Evolutionary conservation across 2,797 vertebrate species (phyloP).

Genomic region (Enteromius trimaculatus): DNA sequence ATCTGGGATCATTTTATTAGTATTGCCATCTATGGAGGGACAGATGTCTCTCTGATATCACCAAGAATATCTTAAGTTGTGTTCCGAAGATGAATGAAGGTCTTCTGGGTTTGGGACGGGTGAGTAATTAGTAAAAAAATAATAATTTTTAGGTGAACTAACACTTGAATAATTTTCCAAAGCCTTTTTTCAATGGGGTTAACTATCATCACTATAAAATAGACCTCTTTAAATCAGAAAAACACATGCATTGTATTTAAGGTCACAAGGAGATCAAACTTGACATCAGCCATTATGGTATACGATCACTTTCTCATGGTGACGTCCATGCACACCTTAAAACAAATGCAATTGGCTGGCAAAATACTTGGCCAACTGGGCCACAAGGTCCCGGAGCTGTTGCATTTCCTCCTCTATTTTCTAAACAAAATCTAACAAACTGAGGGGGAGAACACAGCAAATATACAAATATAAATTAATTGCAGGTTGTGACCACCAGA

Average conservation of each 20-base stretch:
- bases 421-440: constrained; percentile 13
- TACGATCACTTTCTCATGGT: not conserved
- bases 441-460: not conserved
- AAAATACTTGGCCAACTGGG: not conserved
- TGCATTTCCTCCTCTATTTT: constrained; percentile 1
- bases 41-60: too few relatives aligned
- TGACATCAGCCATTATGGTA: not conserved
- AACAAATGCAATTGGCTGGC: not conserved
- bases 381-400: not conserved
- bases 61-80: too few relatives aligned
- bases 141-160: too few relatives aligned
- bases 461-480: not conserved
- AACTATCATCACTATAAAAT: not conserved
- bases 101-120: too few relatives aligned
- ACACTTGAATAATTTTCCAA: too few relatives aligned
- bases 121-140: too few relatives aligned
- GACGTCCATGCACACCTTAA: not conserved
- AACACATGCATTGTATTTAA: not conserved
- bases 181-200: not conserved
- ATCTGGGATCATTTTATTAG: too few relatives aligned
- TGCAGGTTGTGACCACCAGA: not conserved
- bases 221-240: not conserved
- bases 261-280: not conserved
- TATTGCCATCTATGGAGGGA: too few relatives aligned
- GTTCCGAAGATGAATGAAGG: too few relatives aligned